phyloP scores from a whole-genome alignment of 1,140 invertebrate species.

The Drepana arcuata region DNA sequence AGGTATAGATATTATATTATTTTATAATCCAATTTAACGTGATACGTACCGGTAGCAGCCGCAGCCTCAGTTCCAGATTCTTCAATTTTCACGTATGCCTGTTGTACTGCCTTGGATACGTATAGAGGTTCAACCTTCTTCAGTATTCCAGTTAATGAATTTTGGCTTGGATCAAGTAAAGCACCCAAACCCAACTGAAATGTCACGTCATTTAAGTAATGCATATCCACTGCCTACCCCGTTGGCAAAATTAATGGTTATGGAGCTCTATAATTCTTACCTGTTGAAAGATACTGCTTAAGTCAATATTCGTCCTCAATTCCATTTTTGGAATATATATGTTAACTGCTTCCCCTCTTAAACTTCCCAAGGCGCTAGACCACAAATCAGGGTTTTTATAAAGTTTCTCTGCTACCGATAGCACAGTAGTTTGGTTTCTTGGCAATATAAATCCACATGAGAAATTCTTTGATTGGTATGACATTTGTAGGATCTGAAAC shows the following conservation, averaged over 20 bases:
- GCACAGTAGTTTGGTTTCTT: conserved; percentile 72
- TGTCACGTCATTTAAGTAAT: conserved; percentile 73
- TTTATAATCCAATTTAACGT: not conserved
- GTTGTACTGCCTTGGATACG: conserved; percentile 76
- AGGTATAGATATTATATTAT: not conserved
- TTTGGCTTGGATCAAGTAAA: conserved; percentile 49
- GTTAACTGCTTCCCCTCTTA: conserved; percentile 44
- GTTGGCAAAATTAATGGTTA: no score
- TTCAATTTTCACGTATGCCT: conserved; percentile 82
- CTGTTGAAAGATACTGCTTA: conserved; percentile 66
- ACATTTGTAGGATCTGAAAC: conserved; percentile 71
- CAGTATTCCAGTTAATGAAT: conserved; percentile 78
- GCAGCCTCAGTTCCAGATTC: conserved; percentile 86
- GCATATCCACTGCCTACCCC: not conserved
- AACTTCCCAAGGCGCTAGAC: conserved; percentile 12
- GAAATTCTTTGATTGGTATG: conserved; percentile 73
- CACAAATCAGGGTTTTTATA: conserved; percentile 4
- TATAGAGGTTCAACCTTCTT: conserved; percentile 55
- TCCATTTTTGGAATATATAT: conserved; percentile 76
- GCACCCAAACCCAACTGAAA: no score
- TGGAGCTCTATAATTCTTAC: no score
- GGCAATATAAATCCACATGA: conserved; percentile 78
- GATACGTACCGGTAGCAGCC: conserved; percentile 77
- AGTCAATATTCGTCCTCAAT: conserved; percentile 69
- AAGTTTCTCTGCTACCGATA: conserved; percentile 31